Percentiles rank a stretch among this genome's conserved stretches.
phyloP scores from a whole-genome alignment of 2,888 invertebrate species.

The Polydrusus tereticollis region DNA sequence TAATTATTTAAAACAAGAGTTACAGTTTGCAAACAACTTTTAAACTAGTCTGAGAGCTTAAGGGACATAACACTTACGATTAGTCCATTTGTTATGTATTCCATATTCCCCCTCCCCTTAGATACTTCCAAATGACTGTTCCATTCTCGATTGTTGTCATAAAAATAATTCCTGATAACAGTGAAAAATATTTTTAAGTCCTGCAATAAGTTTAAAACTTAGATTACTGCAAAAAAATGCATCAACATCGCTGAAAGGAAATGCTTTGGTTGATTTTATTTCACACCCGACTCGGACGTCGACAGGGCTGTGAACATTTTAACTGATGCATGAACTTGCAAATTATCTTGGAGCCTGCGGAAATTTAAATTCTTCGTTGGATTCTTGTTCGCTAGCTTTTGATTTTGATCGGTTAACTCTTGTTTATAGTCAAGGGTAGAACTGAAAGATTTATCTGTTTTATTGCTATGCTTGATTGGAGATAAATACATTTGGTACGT shows the following conservation, averaged over 20 bases:
- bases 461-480: background rate
- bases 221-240: too few species aligned
- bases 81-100: too few species aligned
- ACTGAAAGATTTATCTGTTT: constrained; percentile 25
- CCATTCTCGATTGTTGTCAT: too few species aligned
- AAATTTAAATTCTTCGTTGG: constrained; percentile 39
- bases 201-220: too few species aligned
- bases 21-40: too few species aligned
- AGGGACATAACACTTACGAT: too few species aligned
- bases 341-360: constrained; percentile 46
- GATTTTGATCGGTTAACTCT: constrained; percentile 29
- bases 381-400: constrained; percentile 36
- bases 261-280: constrained; percentile 36
- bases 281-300: constrained; percentile 44
- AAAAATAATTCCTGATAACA: too few species aligned
- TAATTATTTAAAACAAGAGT: too few species aligned
- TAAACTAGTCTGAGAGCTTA: too few species aligned
- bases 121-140: too few species aligned
- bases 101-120: too few species aligned
- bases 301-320: constrained; percentile 47
- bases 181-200: too few species aligned
- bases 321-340: constrained; percentile 52
- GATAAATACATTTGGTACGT: background rate
- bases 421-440: constrained; percentile 23
- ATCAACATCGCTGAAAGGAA: constrained; percentile 28